Evolutionary conservation across 2,113 vertebrate species (phyloP), one percentile per base, ranked within the genome.

Genomic region (Osmerus mordax): DNA sequence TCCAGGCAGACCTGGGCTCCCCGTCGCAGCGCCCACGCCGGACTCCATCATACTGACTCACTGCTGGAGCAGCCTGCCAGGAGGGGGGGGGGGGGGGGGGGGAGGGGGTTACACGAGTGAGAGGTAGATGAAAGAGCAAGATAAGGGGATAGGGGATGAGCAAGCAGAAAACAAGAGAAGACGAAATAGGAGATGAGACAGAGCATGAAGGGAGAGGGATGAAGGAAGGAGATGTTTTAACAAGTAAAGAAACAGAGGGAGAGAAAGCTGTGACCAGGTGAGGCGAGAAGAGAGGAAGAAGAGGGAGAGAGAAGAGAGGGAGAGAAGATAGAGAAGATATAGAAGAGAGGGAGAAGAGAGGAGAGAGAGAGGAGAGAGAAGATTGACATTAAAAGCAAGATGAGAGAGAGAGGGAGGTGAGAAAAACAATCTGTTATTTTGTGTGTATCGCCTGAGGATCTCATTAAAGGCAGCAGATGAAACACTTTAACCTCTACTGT

Each of bases 41-140:
- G 89, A 89, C 89, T 93, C 91, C 91, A 86, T 92, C 80, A 81
- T 91, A 93, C 86, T 89, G 83, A 86, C 88, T 92, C 91, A 93
- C 92, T 88, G 91, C 90, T 89, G 81, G 87, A 88, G 87, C 75
- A 88, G 88, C 87, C 90, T 82, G 79, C 69, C 78, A 74, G 73
- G 77, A 69, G 73, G 69, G 69, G 74, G 71, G 72, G 32, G 23
- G 25, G 61, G 67, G n/a, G 15, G 9, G 64, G 53, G 61, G 19
- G 66, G 11, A 19, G 41, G 68, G 58, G 61, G 71, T 21, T 76
- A 74, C 74, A 72, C 75, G 65, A 80, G 81, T 74, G 69, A 67
- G 83, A 84, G 79, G 75, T 81, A 83, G 74, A 79, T 66, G 84
- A 76, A 77, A 54, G 8, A 73, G 76, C 15, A 65, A 78, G 72